Evolutionary conservation across 1,140 invertebrate species (phyloP).

Genomic region (Anadara kagoshimensis): DNA sequence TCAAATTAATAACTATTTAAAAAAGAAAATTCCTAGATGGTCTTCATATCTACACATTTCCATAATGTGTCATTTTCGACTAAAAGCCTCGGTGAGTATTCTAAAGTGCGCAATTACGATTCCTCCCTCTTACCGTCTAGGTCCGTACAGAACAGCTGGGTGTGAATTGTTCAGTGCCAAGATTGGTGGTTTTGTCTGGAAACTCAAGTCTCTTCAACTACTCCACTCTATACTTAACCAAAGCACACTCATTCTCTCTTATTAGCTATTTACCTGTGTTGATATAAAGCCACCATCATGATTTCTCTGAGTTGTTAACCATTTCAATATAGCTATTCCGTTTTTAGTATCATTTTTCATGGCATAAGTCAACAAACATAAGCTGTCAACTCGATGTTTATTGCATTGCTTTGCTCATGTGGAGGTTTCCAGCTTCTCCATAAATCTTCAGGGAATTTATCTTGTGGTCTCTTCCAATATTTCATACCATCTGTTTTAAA

Average conservation of each 20-base stretch:
- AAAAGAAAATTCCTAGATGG: no score
- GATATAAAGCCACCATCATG: conserved; percentile 87
- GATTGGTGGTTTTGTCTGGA: no score
- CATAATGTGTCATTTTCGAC: no score
- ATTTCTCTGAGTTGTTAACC: conserved; percentile 87
- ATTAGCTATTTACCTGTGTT: conserved; percentile 71
- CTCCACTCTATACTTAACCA: conserved; percentile 77
- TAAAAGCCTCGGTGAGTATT: no score
- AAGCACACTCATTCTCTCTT: neutral
- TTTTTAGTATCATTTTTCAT: conserved; percentile 35
- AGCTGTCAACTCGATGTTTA: conserved; percentile 87
- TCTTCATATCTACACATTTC: no score
- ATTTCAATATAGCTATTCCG: conserved; percentile 87
- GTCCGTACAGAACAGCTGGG: no score
- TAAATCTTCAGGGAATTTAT: neutral
- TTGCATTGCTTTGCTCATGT: conserved; percentile 22
- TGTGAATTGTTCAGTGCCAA: no score
- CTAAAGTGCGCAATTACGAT: no score
- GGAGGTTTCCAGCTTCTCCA: conserved; percentile 25
- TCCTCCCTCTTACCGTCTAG: no score
- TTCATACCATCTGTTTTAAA: conserved; percentile 77
- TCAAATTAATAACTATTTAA: no score
- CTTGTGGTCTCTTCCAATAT: conserved; percentile 79
- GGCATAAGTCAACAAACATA: conserved; percentile 83
- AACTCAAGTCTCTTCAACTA: no score